Percentiles rank a stretch among this genome's conserved stretches.
Evolutionary conservation across 2,888 invertebrate genomes (phyloP).

Genomic region (Cephus nigrinus): DNA sequence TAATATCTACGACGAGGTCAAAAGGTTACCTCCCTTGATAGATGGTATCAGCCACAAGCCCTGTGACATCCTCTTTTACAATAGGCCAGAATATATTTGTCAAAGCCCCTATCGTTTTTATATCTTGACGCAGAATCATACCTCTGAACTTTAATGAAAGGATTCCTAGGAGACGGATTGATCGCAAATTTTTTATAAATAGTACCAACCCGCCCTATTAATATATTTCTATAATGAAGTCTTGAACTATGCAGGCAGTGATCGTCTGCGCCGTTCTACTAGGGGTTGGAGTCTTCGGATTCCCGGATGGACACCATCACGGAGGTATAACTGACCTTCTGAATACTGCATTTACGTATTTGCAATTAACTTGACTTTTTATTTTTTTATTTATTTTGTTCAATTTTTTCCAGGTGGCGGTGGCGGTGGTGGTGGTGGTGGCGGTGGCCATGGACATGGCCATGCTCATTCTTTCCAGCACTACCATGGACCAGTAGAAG

Average conservation of each 20-base stretch:
- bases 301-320: conserved; percentile 7
- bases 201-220: neutral
- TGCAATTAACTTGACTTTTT: neutral
- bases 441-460: conserved; percentile 11
- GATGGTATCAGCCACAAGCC: neutral
- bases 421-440: conserved; percentile 2
- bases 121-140: neutral
- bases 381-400: neutral
- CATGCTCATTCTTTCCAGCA: conserved; percentile 39
- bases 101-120: neutral
- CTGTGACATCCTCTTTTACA: neutral
- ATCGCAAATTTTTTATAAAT: neutral
- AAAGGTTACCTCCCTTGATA: neutral
- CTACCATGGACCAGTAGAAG: conserved; percentile 32
- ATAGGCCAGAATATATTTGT: neutral
- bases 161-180: neutral
- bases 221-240: neutral
- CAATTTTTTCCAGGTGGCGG: neutral
- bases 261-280: conserved; percentile 13
- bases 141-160: neutral
- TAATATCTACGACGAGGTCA: neutral
- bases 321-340: neutral
- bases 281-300: conserved; percentile 17
- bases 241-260: conserved; percentile 11
- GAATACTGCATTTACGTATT: neutral